A percentile compares a stretch with the other conserved stretches of the same genome.
Conservation (phyloP, 2,797 vertebrate genomes). For the Ctenopoma kingsleyae region DNA sequence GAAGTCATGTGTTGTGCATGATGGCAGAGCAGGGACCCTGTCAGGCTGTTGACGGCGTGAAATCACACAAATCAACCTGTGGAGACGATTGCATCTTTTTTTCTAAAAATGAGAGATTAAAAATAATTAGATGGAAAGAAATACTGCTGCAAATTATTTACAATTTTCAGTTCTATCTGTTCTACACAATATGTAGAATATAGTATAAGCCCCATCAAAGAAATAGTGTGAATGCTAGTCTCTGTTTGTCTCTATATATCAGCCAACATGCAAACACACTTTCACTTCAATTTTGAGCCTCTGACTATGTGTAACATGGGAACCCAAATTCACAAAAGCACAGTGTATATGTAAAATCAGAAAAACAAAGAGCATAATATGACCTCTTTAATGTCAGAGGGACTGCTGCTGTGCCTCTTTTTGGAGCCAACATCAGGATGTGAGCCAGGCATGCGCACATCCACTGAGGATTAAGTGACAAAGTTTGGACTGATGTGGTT, state of each 20-base stretch:
- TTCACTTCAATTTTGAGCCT: no score
- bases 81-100: neutral
- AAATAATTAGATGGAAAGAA: neutral
- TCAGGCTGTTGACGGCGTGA: neutral
- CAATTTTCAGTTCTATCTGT: neutral
- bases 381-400: slow-evolving; percentile 21
- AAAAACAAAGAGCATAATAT: no score
- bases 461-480: slow-evolving; percentile 53
- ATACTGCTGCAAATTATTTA: neutral
- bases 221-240: no score
- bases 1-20: neutral
- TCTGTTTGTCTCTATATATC: no score
- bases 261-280: no score
- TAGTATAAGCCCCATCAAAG: no score
- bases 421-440: slow-evolving; percentile 25
- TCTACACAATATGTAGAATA: neutral
- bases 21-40: neutral
- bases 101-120: neutral
- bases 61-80: neutral
- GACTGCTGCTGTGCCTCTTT: slow-evolving; percentile 1
- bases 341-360: no score
- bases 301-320: no score
- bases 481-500: slow-evolving; percentile 63
- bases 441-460: neutral
- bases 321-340: no score